Base-by-base conservation (phyloP, 53 echinoderm and acorn worm species). In the Antedon mediterranea region DNA sequence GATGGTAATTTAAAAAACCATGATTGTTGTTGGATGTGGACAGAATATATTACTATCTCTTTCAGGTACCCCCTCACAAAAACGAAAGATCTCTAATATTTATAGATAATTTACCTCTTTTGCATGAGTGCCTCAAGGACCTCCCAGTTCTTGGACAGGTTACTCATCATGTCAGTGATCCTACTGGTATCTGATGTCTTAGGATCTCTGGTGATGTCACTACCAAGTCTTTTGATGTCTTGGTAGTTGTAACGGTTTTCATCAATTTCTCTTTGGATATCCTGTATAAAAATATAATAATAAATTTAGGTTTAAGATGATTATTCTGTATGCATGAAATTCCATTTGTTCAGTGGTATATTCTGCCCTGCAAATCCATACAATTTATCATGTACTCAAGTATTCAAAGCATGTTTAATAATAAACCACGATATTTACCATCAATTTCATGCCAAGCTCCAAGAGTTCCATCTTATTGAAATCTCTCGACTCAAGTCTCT, bases 71-170 rank as follows among this genome's bases (percentile, higher is more conserved):
- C n/a, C n/a, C n/a, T n/a, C n/a, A n/a, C n/a, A n/a, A 15, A n/a
- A 13, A 44, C 13, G 23, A 74, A 27, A 29, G 30, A 33, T 74
- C n/a, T n/a, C n/a, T n/a, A n/a, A n/a, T n/a, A n/a, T n/a, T n/a
- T 81, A 20, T 81, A 20, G 3, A 28, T 28, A 79, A 18, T 78
- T n/a, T 57, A 94, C 98, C 98, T 92, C 86, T 87, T 97, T 81
- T 97, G 84, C 72, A 98, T 74, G 43, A 98, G 82, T 33, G 82
- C 93, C 71, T 98, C 98, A 74, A 98, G 77, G n/a, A 86, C 78
- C 57, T 98, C 90, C 98, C 98, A 98, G 90, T 98, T 97, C 86
- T 90, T 93, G 79, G 84, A 87, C 78, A 98, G 84, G 73, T 98
- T 98, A 32, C 85, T 78, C 82, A 97, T 82, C 31, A 88, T 89